phyloP scores from a whole-genome alignment of 2,888 invertebrate species.

The Tetragnatha montana region DNA sequence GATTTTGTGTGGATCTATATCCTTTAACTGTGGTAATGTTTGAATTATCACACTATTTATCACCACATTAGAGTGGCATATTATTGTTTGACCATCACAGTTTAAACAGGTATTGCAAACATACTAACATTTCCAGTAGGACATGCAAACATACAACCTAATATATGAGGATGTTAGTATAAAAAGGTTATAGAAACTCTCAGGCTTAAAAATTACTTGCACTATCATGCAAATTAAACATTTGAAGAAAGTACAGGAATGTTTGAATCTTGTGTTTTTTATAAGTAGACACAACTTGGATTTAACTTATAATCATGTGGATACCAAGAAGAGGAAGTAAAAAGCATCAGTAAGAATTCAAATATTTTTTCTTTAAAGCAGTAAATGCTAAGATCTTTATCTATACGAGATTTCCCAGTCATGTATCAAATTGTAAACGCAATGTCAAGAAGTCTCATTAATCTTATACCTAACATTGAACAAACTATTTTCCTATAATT shows the following conservation, averaged over 20 bases:
- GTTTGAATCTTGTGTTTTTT: neutral
- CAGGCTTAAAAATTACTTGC: neutral
- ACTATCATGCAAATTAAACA: neutral
- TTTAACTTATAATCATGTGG: no score
- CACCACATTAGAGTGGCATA: neutral
- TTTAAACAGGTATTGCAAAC: neutral
- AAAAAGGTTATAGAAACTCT: neutral
- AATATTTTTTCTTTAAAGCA: no score
- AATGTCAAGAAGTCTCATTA: no score
- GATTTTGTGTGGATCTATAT: neutral
- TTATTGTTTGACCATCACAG: neutral
- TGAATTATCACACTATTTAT: neutral
- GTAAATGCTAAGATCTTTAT: no score
- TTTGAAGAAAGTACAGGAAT: neutral
- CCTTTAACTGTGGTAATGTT: neutral
- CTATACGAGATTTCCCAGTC: no score
- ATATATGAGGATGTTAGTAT: neutral
- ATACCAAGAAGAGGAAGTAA: no score
- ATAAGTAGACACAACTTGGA: no score
- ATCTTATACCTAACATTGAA: no score
- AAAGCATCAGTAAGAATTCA: no score
- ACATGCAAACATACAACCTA: neutral
- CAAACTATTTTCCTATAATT: no score
- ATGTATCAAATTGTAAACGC: no score
- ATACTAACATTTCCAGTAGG: neutral